Evolutionary conservation across 1,140 invertebrate species (phyloP), one percentile per base, ranked within the genome.

Genomic region (Drosophila fuyamai): DNA sequence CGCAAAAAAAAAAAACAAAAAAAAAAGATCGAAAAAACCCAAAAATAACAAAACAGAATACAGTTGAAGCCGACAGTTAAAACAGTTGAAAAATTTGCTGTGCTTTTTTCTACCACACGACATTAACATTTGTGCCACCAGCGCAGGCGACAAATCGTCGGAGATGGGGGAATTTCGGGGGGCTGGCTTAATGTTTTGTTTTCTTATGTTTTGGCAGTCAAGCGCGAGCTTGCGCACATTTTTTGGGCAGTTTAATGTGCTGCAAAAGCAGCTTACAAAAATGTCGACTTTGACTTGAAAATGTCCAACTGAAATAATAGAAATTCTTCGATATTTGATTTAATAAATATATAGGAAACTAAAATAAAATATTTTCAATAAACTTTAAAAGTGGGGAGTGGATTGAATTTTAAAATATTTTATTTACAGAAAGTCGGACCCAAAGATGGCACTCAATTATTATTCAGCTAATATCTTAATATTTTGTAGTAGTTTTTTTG

Each of bases 71-170:
- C 68, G 57, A 75, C 71, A 74, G 70, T 73, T 71, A 71, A 72
- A 68, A 71, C 65, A 70, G 65, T 58, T 72, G 47, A 58, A 58
- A 70, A 71, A 71, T 71, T 40, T n/a, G 67, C 44, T 36, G 27
- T 50, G 63, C 27, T 51, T 55, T 29, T 61, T 67, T 35, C 56
- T 56, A 82, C 71, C 80, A 76, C 71, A 76, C 66, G 70, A 79
- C 79, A 75, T 79, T 83, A 83, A 79, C 76, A 79, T 76, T 83
- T 83, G 61, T 79, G 76, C 80, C 81, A 83, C 76, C 79, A 83
- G 71, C 71, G 48, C 59, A 63, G 67, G 67, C 67, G 67, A 71
- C 67, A 70, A 48, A 57, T 48, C 38, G 32, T 18, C 44, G 55
- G 36, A 29, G 65, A 13, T 51, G 12, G 51, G 50, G 41, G 50